Evolutionary conservation across 2,888 invertebrate species (phyloP).

Genomic region (Amphipyra berbera): DNA sequence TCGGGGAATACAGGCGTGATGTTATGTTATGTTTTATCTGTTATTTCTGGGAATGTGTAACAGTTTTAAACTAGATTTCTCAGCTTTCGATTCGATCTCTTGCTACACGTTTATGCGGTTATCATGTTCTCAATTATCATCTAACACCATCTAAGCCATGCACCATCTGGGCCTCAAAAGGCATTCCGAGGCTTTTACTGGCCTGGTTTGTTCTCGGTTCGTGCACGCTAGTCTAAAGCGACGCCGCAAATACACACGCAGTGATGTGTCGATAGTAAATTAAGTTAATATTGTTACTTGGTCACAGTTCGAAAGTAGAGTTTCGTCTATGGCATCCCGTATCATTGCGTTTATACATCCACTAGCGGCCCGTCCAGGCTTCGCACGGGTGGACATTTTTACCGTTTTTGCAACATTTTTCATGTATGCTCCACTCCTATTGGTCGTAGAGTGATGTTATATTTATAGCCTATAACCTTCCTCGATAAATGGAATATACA

Average conservation of each 20-base stretch:
- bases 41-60: not conserved
- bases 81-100: slow-evolving; percentile 36
- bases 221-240: slow-evolving; percentile 41
- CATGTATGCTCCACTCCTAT: too few relatives aligned
- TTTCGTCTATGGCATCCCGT: too few relatives aligned
- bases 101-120: slow-evolving; percentile 50
- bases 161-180: slow-evolving; percentile 32
- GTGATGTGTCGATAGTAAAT: slow-evolving; percentile 12
- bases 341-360: too few relatives aligned
- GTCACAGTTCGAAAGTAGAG: too few relatives aligned
- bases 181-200: slow-evolving; percentile 56
- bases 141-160: slow-evolving; percentile 59
- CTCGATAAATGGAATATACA: too few relatives aligned
- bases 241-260: slow-evolving; percentile 17
- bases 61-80: slow-evolving; percentile 24
- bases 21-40: too few relatives aligned
- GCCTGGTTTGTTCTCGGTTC: slow-evolving; percentile 39
- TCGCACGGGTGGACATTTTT: too few relatives aligned
- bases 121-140: slow-evolving; percentile 53
- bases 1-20: too few relatives aligned
- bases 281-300: not conserved
- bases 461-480: too few relatives aligned
- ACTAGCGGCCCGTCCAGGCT: too few relatives aligned
- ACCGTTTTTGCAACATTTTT: too few relatives aligned
- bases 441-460: too few relatives aligned